Evolutionary conservation across 2,113 vertebrate genomes (phyloP), one percentile per base, ranked within the genome.

Genomic region (Zosterops borbonicus): DNA sequence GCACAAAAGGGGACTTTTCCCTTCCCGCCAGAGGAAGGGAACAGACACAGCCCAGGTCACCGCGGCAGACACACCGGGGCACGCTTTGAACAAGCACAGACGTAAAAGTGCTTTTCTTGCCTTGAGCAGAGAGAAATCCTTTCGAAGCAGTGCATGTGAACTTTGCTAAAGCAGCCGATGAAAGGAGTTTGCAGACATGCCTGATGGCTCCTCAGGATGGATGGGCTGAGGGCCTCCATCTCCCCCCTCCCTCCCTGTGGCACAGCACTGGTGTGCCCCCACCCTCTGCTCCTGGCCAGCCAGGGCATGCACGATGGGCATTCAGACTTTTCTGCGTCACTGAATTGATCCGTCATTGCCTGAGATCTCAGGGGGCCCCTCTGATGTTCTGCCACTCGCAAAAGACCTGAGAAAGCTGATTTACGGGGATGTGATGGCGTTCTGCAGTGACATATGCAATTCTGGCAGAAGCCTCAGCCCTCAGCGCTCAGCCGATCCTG

Each of bases 241-340:
- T 47, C 33, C 39, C 7, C 39, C 19, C 17, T 50, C 31, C 31
- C 21, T 83, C 29, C 15, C 12, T 16, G 31, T 35, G 65, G 62
- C 74, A 58, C 2, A 2, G 83, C 46, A 62, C 44, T 7, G 29
- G 47, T 69, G 21, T 2, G 0, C n/a, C 24, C 15, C 4, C 13
- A 3, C 5, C 19, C 19, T 44, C n/a, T 0, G 2, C 49, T 41
- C 37, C 22, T 15, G 24, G 5, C 9, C 28, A 84, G 35, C 7
- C 47, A 39, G 56, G 28, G 60, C 24, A 23, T 29, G 21, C 49
- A 41, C 33, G 4, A n/a, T 0, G 5, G 17, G 21, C 4, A 1
- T 28, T 53, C 1, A 0, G 55, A 58, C 11, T 11, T 41, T 41
- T 50, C 74, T 7, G 0, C 3, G 1, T 39, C n/a, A 52, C 16